A percentile compares a stretch with the other conserved stretches of the same genome.
Conservation (phyloP, 2,888 invertebrate genomes). For the Octodonta nipae region DNA sequence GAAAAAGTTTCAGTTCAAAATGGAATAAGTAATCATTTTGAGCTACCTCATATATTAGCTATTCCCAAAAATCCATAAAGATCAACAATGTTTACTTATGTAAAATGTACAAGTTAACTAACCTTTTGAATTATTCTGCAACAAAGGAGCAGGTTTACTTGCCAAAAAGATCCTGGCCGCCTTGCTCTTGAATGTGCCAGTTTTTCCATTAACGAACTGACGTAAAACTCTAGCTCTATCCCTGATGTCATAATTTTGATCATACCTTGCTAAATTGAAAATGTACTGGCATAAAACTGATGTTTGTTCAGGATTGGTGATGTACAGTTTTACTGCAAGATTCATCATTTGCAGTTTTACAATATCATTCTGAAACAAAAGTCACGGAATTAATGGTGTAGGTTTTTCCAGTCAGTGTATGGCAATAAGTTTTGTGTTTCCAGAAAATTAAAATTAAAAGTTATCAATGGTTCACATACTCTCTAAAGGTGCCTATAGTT, state of each 20-base stretch:
- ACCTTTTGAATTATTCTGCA: no score
- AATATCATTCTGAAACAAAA: slow-evolving; percentile 64
- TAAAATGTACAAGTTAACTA: no score
- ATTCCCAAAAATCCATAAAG: no score
- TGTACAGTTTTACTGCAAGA: slow-evolving; percentile 81
- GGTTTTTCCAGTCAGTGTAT: background rate
- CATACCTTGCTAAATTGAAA: slow-evolving; percentile 87
- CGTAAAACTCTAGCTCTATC: slow-evolving; percentile 85
- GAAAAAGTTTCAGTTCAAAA: slow-evolving; percentile 3
- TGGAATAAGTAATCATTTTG: slow-evolving; percentile 2
- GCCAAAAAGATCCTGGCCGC: slow-evolving; percentile 78
- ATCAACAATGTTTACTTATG: background rate
- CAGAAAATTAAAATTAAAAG: no score
- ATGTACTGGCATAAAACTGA: slow-evolving; percentile 82
- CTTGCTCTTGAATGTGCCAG: slow-evolving; percentile 41
- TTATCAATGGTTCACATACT: no score
- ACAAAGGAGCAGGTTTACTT: slow-evolving; percentile 83
- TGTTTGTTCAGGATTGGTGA: slow-evolving; percentile 78
- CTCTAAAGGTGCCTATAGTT: no score
- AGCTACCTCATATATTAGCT: slow-evolving; percentile 8
- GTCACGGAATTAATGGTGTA: background rate
- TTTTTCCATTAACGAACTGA: slow-evolving; percentile 53
- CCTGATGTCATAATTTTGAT: slow-evolving; percentile 93
- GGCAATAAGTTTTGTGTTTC: background rate
- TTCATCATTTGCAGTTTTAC: slow-evolving; percentile 94